Evolutionary conservation across 1,140 invertebrate genomes (phyloP), one percentile per base, ranked within the genome.

Genomic region (Nephotettix cincticeps): DNA sequence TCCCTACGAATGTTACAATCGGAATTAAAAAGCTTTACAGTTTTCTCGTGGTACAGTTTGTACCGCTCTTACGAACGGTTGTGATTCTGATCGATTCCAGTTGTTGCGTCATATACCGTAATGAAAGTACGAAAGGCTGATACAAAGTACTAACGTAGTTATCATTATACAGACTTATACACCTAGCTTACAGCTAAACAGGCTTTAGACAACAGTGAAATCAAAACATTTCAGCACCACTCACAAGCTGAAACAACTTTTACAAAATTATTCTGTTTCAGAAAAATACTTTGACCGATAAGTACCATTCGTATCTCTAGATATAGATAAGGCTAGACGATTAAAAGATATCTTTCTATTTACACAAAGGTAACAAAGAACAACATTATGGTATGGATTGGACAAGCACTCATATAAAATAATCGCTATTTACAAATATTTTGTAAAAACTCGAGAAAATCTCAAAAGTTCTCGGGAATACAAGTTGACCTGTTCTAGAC

Each of bases 201-300:
- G 40, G 64, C 23, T 67, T 67, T 43, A 67, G 64, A 43, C 64
- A 67, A 67, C 64, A 67, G 64, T 67, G 23, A 67, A 43, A 61
- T 67, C 23, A 40, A 67, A 67, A 67, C 32, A 67, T 1, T 43
- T 43, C 64, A 67, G 64, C 64, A 67, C 64, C 64, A 67, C 25
- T 67, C 23, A 61, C 56, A 61, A 61, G 56, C 56, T 61, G 56
- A 61, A 29, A 29, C 56, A 27, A 61, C 56, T 61, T 25, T 61
- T 61, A 61, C 56, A 61, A 61, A 61, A 61, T 61, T 61, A 61
- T 61, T 23, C 23, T 61, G 56, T 61, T 61, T 61, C 56, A 61
- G 56, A 61, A 61, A 61, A 61, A 61, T 61, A 61, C 56, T 67
- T 43, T 65, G 63, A 36, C 29, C 63, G 23, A 65, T 36, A 19